A percentile compares a stretch with the other conserved stretches of the same genome.
Evolutionary conservation across 2,113 vertebrate genomes (phyloP).

Genomic region (Menidia beryllina): DNA sequence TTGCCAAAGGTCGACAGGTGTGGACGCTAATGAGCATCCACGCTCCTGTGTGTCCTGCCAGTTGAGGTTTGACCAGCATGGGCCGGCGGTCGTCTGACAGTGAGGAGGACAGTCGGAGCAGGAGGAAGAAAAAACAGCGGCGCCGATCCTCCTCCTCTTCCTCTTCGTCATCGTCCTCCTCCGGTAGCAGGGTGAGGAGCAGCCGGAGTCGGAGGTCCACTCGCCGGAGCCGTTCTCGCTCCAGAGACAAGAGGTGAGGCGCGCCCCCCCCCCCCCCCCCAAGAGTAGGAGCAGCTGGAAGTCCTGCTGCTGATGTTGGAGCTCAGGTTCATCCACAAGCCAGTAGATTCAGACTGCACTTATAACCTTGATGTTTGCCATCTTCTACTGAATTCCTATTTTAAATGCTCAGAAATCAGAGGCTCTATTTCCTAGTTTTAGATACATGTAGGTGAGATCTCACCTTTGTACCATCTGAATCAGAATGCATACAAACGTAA

Average conservation of each 20-base stretch:
- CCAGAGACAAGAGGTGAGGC: conserved; percentile 78
- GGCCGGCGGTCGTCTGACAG: conserved; percentile 93
- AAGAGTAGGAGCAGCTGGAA: background rate
- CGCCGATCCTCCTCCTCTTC: conserved; percentile 86
- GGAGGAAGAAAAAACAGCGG: conserved; percentile 90
- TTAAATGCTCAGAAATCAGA: background rate
- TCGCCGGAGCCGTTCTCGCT: conserved; percentile 87
- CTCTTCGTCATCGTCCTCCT: conserved; percentile 92
- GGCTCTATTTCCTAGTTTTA: background rate
- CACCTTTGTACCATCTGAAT: no score
- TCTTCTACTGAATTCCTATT: no score
- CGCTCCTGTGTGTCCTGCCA: conserved; percentile 4
- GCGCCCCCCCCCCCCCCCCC: no score
- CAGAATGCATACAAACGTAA: no score
- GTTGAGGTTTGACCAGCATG: conserved; percentile 78
- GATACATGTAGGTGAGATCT: no score
- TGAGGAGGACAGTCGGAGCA: conserved; percentile 88
- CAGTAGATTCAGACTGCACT: background rate
- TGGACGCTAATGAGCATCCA: background rate
- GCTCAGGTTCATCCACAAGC: background rate
- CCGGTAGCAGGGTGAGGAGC: conserved; percentile 85
- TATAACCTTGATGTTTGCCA: background rate
- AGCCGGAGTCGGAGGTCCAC: conserved; percentile 86
- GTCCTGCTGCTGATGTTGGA: background rate
- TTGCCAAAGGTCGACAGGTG: background rate